These are phyloP conservation scores for Stomatorhinus ivindoensis DNA, from an alignment of 2,113 vertebrate species.

Conservation along the genomic window DNA sequence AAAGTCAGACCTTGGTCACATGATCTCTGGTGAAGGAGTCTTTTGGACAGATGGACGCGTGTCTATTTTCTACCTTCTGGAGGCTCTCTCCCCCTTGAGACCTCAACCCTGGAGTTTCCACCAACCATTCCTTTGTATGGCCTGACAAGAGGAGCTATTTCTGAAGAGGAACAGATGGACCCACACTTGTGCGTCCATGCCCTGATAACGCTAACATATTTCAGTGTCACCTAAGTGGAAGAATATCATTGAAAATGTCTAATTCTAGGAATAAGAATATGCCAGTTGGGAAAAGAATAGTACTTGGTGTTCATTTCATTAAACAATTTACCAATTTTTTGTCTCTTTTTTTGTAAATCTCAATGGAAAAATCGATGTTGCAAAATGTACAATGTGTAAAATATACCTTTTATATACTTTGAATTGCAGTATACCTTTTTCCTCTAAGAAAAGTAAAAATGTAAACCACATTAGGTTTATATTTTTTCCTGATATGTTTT, in stretches of 20 bases:
- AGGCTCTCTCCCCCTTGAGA: conserved; percentile 27
- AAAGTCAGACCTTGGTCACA: conserved; percentile 34
- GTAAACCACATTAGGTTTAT: background rate
- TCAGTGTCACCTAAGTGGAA: background rate
- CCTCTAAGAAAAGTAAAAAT: background rate
- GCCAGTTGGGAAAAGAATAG: background rate
- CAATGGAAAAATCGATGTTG: background rate
- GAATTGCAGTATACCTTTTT: background rate
- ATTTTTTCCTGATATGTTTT: background rate
- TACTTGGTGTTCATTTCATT: background rate
- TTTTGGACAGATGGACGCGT: conserved; percentile 53
- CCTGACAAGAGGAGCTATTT: conserved; percentile 58
- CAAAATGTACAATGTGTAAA: background rate
- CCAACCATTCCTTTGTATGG: conserved; percentile 58
- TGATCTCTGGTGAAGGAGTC: conserved; percentile 46
- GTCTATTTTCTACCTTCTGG: conserved; percentile 60
- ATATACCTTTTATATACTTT: background rate
- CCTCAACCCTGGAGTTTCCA: conserved; percentile 17
- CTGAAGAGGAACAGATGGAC: conserved; percentile 58
- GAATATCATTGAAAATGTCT: background rate
- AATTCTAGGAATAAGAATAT: background rate
- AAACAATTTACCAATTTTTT: background rate
- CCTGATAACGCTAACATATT: conserved; percentile 13
- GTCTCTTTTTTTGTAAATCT: background rate
- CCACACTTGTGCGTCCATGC: conserved; percentile 34